Evolutionary conservation across 1,140 invertebrate species (phyloP).

Genomic region (Holcopasites calliopsidis): DNA sequence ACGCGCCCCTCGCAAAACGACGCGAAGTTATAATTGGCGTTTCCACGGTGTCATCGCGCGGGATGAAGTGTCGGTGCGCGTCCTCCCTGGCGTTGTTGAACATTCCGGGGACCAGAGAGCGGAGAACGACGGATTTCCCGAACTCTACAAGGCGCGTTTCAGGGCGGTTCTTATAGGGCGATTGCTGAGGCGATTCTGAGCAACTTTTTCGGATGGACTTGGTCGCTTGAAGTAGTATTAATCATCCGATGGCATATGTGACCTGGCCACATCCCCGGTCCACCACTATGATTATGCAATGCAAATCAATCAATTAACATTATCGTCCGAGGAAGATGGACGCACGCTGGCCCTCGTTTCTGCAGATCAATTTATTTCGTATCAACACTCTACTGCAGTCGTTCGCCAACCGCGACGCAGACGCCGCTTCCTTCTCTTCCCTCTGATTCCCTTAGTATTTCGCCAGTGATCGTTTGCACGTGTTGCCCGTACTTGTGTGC

Average conservation of each 20-base stretch:
- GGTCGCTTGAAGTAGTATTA: constrained; percentile 13
- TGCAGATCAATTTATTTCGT: constrained; percentile 56
- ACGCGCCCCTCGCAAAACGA: background rate
- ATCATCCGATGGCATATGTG: constrained; percentile 38
- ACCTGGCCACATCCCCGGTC: constrained; percentile 30
- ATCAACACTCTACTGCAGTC: no score
- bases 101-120: background rate
- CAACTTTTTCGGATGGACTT: constrained; percentile 29
- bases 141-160: background rate
- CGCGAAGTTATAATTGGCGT: constrained; percentile 39
- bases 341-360: constrained; percentile 29
- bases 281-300: constrained; percentile 57
- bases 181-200: background rate
- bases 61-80: background rate
- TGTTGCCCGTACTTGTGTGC: constrained; percentile 17
- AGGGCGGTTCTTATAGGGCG: background rate
- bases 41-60: constrained; percentile 12
- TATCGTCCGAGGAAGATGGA: constrained; percentile 47
- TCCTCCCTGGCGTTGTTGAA: background rate
- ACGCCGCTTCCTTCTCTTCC: background rate
- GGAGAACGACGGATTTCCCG: background rate
- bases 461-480: constrained; percentile 5
- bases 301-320: constrained; percentile 65
- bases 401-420: background rate
- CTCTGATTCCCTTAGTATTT: no score